Evolutionary conservation across 2,797 vertebrate genomes (phyloP).

Genomic region (Anisognathus igniventris): DNA sequence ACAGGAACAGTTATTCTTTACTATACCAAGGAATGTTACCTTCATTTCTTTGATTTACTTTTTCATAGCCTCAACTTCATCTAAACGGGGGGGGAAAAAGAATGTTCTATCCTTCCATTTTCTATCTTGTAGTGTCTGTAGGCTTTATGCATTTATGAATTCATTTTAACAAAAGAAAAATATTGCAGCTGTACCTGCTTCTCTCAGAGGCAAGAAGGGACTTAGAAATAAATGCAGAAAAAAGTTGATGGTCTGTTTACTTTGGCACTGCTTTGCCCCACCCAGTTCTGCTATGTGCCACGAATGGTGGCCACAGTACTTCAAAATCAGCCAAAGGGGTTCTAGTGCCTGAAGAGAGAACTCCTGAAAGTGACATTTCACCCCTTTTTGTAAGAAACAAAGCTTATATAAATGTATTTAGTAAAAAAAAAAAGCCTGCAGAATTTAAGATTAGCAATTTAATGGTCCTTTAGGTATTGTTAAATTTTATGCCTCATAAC

Average conservation of each 20-base stretch:
- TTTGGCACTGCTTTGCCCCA: background rate
- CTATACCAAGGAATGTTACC: background rate
- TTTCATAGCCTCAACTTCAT: conserved; percentile 36
- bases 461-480: background rate
- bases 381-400: background rate
- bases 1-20: background rate
- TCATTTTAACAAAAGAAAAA: background rate
- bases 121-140: background rate
- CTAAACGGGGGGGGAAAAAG: rapidly evolving
- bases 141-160: background rate
- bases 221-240: background rate
- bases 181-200: background rate
- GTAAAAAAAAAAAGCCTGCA: background rate
- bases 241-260: background rate
- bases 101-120: background rate
- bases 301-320: background rate
- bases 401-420: background rate
- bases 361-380: background rate
- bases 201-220: background rate
- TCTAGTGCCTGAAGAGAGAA: background rate
- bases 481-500: background rate
- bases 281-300: background rate
- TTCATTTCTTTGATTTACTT: conserved; percentile 42
- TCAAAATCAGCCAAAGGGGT: background rate
- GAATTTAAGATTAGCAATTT: background rate